These are phyloP conservation scores for Hippocampus abdominalis DNA, from an alignment of 2,113 vertebrate species.

Conservation along the genomic window DNA sequence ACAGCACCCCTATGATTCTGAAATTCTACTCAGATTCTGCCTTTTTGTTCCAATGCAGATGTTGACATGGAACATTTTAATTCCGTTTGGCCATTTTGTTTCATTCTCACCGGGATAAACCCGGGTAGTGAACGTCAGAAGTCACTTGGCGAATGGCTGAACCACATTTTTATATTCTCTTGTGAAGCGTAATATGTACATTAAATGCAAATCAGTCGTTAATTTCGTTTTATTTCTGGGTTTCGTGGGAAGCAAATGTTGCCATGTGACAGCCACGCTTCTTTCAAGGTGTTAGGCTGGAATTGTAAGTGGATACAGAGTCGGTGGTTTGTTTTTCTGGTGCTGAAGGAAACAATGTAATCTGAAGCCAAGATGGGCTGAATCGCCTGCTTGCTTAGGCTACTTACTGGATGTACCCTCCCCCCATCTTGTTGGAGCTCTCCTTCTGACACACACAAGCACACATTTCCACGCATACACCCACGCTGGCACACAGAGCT, in stretches of 20 bases:
- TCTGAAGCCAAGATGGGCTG: slow-evolving; percentile 56
- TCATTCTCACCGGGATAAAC: too few species aligned
- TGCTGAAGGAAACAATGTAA: slow-evolving; percentile 68
- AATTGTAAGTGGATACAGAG: slow-evolving; percentile 58
- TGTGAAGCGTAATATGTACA: background rate
- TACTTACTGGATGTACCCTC: slow-evolving; percentile 43
- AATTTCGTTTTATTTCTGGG: background rate
- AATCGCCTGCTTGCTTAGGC: slow-evolving; percentile 23
- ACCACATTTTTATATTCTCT: background rate
- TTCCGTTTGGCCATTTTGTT: too few species aligned
- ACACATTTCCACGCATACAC: slow-evolving; percentile 10
- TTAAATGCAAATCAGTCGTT: too few species aligned
- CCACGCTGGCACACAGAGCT: background rate
- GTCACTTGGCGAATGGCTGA: background rate
- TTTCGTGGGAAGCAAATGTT: background rate
- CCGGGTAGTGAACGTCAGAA: too few species aligned
- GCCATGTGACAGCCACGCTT: slow-evolving; percentile 24
- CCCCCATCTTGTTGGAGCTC: slow-evolving; percentile 35
- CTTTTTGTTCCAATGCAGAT: background rate
- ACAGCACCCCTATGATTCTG: too few species aligned
- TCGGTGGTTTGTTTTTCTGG: slow-evolving; percentile 62
- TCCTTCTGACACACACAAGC: background rate
- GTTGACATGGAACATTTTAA: too few species aligned
- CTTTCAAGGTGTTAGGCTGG: slow-evolving; percentile 14
- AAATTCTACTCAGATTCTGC: too few species aligned